Conservation (phyloP, 2,888 invertebrate genomes). For the Hedychridium roseum region DNA sequence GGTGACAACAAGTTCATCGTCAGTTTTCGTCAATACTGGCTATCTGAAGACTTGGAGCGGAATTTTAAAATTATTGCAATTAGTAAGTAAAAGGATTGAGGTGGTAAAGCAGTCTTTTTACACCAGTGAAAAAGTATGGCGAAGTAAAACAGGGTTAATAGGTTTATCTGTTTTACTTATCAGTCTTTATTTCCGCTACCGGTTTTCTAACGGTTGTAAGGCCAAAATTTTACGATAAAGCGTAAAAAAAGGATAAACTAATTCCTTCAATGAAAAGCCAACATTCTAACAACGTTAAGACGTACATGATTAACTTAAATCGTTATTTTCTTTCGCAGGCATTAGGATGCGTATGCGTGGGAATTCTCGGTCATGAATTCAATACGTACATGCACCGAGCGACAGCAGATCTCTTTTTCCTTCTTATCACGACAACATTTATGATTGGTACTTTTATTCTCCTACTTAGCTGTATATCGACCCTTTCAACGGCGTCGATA, state of each 20-base stretch:
- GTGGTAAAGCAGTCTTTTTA: no score
- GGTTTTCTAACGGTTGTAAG: neutral
- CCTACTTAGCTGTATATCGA: slow-evolving; percentile 77
- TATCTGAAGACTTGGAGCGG: slow-evolving; percentile 83
- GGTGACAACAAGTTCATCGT: slow-evolving; percentile 78
- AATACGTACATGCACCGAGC: slow-evolving; percentile 52
- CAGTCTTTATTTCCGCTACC: slow-evolving; percentile 1
- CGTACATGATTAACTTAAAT: neutral
- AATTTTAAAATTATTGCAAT: slow-evolving; percentile 79
- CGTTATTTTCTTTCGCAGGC: slow-evolving; percentile 68
- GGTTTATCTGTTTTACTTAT: neutral
- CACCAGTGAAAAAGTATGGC: no score
- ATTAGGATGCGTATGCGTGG: slow-evolving; percentile 78
- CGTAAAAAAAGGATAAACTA: neutral
- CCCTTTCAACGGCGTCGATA: slow-evolving; percentile 82
- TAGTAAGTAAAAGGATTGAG: slow-evolving; percentile 73
- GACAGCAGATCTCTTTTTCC: slow-evolving; percentile 74
- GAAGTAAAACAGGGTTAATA: no score
- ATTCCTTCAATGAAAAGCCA: neutral
- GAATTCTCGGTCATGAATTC: slow-evolving; percentile 72
- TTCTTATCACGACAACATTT: slow-evolving; percentile 79
- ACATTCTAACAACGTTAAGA: neutral
- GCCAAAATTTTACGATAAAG: no score
- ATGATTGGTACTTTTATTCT: slow-evolving; percentile 82
- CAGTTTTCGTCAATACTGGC: slow-evolving; percentile 81